Evolutionary conservation across 2,113 vertebrate species (phyloP).

Genomic region (Ciconia boyciana): DNA sequence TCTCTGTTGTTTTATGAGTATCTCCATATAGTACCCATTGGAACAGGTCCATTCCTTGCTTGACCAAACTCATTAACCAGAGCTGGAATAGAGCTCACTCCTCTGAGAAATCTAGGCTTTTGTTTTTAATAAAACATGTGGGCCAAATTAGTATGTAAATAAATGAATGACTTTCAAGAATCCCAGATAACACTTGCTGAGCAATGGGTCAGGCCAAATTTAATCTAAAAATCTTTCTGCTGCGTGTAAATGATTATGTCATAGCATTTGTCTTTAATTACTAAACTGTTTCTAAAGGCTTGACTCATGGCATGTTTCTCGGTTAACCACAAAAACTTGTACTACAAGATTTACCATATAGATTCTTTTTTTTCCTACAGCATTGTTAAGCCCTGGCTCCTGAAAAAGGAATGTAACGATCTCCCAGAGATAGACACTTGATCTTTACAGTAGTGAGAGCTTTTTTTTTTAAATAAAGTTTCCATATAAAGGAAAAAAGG

Average conservation of each 20-base stretch:
- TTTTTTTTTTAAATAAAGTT: not conserved
- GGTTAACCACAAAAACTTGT: conserved; percentile 86
- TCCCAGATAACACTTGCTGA: conserved; percentile 82
- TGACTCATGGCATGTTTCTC: conserved; percentile 78
- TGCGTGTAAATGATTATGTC: conserved; percentile 82
- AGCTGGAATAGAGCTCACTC: conserved; percentile 25
- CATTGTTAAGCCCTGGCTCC: conserved; percentile 67
- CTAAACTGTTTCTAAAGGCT: conserved; percentile 76
- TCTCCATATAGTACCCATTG: not conserved
- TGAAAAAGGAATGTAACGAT: conserved; percentile 59
- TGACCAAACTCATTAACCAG: conserved; percentile 60
- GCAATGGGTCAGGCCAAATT: conserved; percentile 77
- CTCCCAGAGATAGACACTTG: conserved; percentile 57
- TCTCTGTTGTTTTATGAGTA: not conserved
- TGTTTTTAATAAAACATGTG: conserved; percentile 76
- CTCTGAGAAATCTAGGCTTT: conserved; percentile 58
- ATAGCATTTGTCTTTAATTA: conserved; percentile 88
- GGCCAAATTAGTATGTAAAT: conserved; percentile 79
- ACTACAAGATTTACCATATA: conserved; percentile 79
- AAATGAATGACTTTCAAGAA: conserved; percentile 75
- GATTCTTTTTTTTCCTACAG: conserved; percentile 64
- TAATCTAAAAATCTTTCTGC: conserved; percentile 79
- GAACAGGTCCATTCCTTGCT: conserved; percentile 20
- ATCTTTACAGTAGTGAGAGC: conserved; percentile 53
- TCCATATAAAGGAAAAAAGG: conserved; percentile 17